Percentiles rank a stretch among this genome's conserved stretches.
phyloP scores from a whole-genome alignment of 2,113 vertebrate genomes.

The Kryptolebias marmoratus region DNA sequence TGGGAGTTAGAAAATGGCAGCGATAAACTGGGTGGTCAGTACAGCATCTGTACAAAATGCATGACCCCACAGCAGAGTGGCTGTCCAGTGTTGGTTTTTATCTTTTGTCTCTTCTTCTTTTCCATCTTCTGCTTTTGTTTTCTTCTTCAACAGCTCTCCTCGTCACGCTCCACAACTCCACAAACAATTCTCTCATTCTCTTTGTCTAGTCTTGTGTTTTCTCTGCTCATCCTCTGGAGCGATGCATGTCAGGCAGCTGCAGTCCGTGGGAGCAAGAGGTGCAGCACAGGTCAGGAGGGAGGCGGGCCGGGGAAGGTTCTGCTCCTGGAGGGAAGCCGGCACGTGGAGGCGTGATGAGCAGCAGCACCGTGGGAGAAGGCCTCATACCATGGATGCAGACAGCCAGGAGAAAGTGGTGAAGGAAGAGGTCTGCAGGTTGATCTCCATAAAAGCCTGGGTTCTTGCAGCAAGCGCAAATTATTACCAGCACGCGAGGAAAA shows the following conservation, averaged over 20 bases:
- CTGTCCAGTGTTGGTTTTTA: slow-evolving; percentile 29
- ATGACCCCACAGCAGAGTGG: slow-evolving; percentile 63
- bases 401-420: background rate
- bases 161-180: slow-evolving; percentile 14
- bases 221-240: slow-evolving; percentile 4
- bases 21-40: slow-evolving; percentile 67
- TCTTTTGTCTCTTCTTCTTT: background rate
- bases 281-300: slow-evolving; percentile 33
- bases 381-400: slow-evolving; percentile 11
- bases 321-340: slow-evolving; percentile 17
- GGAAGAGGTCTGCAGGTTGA: slow-evolving; percentile 51
- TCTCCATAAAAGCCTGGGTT: slow-evolving; percentile 78
- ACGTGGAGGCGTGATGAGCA: slow-evolving; percentile 49
- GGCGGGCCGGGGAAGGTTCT: background rate
- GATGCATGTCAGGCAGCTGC: slow-evolving; percentile 14
- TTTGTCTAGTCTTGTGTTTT: slow-evolving; percentile 38
- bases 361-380: slow-evolving; percentile 38
- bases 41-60: slow-evolving; percentile 67
- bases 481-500: slow-evolving; percentile 79
- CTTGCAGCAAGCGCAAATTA: slow-evolving; percentile 74
- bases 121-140: background rate
- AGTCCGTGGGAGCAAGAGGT: slow-evolving; percentile 19
- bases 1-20: slow-evolving; percentile 54
- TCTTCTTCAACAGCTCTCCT: slow-evolving; percentile 4
- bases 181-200: slow-evolving; percentile 53